Evolutionary conservation across 2,888 invertebrate genomes (phyloP).

Genomic region (Diaperis boleti): DNA sequence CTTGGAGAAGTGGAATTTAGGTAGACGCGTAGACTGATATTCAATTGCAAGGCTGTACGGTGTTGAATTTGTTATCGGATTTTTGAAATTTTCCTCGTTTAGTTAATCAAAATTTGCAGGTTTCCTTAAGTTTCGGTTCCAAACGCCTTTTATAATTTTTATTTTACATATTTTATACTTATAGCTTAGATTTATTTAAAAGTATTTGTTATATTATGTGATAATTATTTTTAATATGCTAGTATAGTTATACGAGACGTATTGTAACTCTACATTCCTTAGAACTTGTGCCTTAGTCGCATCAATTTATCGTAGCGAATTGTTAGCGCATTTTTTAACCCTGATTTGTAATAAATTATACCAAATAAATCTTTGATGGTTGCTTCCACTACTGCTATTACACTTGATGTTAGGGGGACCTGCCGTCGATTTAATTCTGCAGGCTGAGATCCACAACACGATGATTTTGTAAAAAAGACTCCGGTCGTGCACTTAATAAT

Average conservation of each 20-base stretch:
- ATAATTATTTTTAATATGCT: conserved; percentile 33
- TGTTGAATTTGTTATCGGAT: conserved; percentile 22
- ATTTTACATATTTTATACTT: conserved; percentile 32
- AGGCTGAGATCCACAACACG: too few species aligned
- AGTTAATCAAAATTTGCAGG: conserved; percentile 28
- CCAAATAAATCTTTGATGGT: conserved; percentile 26
- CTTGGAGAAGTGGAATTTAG: conserved; percentile 23
- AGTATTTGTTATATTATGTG: conserved; percentile 37
- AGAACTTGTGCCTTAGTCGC: conserved; percentile 47
- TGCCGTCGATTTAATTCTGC: not conserved
- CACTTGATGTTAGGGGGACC: too few species aligned
- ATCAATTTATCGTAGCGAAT: conserved; percentile 40
- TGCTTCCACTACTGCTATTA: not conserved
- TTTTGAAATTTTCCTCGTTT: conserved; percentile 17
- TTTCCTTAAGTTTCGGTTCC: conserved; percentile 8
- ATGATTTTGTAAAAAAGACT: too few species aligned
- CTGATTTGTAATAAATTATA: conserved; percentile 26
- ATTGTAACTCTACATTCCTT: conserved; percentile 45
- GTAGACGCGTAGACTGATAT: conserved; percentile 34
- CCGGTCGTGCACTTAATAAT: too few species aligned
- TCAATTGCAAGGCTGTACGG: conserved; percentile 26
- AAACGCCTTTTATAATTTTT: conserved; percentile 23
- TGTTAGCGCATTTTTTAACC: conserved; percentile 23
- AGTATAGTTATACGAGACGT: conserved; percentile 26
- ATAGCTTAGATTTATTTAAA: conserved; percentile 37